Base-by-base conservation (phyloP, 2,113 vertebrate genomes). In the Craseonycteris thonglongyai region DNA sequence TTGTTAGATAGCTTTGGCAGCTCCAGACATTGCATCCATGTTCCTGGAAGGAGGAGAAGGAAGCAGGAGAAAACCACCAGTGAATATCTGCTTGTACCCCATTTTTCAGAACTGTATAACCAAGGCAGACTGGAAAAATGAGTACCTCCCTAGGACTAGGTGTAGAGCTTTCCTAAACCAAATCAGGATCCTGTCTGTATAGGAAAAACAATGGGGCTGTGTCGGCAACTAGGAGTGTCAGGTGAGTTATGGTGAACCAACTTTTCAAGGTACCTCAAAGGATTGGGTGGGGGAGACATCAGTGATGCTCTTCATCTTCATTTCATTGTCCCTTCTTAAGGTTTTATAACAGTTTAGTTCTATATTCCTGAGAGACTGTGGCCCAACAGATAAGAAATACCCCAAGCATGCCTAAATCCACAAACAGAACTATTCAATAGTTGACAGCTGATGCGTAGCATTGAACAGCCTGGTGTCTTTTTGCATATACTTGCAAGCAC, bases 231-330 rank as follows among this genome's bases (percentile, higher is more conserved):
- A 56, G n/a, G 22, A 56, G 8, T 42, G 5, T 49, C 47, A 85
- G 12, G 16, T 68, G 15, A 82, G 2, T 18, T 56, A 15, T 0
- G 38, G 7, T 88, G n/a, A 63, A 87, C 69, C 38, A 54, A 14
- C 21, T 80, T 16, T 10, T 58, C 4, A 35, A 80, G 11, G 10
- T 28, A 0, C 18, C n/a, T 56, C 33, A 42, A 45, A 85, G 9
- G 13, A 38, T 47, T 2, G n/a, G 19, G 19, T 2, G n/a, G 19
- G 19, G 8, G 28, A 1, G 4, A 6, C 12, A 49, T 40, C 0
- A 1, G 22, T 15, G 30, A 28, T 18, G 16, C 6, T 80, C 4
- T 15, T 56, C 10, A 0, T 45, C 47, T 74, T 1, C 18, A 88
- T 51, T 54, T 68, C 47, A 65, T 16, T 47, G 4, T 75, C 19